Base-by-base conservation (phyloP, 2,113 vertebrate species). In the Cygnus buccinator region DNA sequence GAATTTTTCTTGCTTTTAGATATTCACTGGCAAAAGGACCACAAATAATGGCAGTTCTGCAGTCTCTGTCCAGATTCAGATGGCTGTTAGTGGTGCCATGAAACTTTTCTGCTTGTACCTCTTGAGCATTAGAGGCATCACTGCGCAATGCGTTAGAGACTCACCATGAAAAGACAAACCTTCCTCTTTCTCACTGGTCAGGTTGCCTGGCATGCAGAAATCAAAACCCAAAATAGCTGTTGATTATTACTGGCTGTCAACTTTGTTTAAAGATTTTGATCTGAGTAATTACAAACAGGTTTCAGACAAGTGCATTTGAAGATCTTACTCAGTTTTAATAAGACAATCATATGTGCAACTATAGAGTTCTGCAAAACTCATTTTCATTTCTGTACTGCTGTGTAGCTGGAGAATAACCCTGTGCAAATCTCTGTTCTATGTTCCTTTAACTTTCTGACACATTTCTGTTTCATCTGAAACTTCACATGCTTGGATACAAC, bases 401-500 rank as follows among this genome's bases (percentile, higher is more conserved):
- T n/a, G 43, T 72, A 57, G 29, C 48, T 86, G 67, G 63, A 88
- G 75, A 95, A 33, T 52, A 93, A 89, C 19, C 57, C 35, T 18
- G 16, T 88, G 31, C 31, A 90, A 94, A 90, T 85, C 48, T 75
- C 65, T 66, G 12, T 67, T 73, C 63, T 91, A 44, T 77, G 31
- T 90, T 91, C n/a, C 82, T 89, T 85, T 90, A 74, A 71, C 29
- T 83, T 90, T 82, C 75, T 94, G 71, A 91, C 59, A 80, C 46
- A 35, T 77, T 91, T 95, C 75, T 93, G 10, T 50, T 90, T 90
- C 77, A 55, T 91, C 31, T 95, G 59, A 95, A 80, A 83, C 23
- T 86, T 95, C 87, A 83, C 50, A 83, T 77, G 72, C 55, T 95
- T 96, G 87, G 79, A 95, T 83, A 55, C 31, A 41, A 67, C 55